Evolutionary conservation across 2,113 vertebrate species (phyloP).

Genomic region (Pungitius pungitius): DNA sequence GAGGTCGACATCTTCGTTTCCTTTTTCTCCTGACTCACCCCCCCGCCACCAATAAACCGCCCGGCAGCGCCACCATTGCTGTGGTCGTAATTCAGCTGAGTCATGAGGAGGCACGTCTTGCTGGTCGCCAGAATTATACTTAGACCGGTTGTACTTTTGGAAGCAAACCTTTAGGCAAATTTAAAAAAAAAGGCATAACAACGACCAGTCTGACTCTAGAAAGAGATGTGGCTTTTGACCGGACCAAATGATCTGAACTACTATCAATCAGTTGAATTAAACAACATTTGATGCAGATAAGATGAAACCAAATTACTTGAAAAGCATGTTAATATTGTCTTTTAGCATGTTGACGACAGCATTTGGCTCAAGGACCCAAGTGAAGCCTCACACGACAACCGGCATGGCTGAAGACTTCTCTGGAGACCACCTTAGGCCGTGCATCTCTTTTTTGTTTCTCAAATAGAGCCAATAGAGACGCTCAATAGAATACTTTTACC

Average conservation of each 20-base stretch:
- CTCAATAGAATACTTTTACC: constrained; percentile 8
- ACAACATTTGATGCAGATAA: background rate
- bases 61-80: constrained; percentile 21
- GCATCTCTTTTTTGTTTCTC: background rate
- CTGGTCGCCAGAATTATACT: constrained; percentile 23
- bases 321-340: too few species aligned
- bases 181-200: background rate
- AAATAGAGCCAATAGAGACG: constrained; percentile 1
- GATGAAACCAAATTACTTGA: background rate
- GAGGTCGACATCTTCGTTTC: constrained; percentile 45
- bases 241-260: background rate
- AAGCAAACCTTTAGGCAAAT: constrained; percentile 5
- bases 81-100: constrained; percentile 28
- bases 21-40: background rate
- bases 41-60: background rate
- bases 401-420: background rate
- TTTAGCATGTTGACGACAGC: background rate
- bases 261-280: background rate
- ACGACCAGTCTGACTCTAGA: background rate
- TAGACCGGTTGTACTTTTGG: background rate
- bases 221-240: background rate
- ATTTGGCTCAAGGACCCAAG: background rate
- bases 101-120: constrained; percentile 14
- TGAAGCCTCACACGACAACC: background rate
- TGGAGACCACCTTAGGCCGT: background rate